Base-by-base conservation (phyloP, 2,888 invertebrate genomes). In the Drosophila heteroneura region DNA sequence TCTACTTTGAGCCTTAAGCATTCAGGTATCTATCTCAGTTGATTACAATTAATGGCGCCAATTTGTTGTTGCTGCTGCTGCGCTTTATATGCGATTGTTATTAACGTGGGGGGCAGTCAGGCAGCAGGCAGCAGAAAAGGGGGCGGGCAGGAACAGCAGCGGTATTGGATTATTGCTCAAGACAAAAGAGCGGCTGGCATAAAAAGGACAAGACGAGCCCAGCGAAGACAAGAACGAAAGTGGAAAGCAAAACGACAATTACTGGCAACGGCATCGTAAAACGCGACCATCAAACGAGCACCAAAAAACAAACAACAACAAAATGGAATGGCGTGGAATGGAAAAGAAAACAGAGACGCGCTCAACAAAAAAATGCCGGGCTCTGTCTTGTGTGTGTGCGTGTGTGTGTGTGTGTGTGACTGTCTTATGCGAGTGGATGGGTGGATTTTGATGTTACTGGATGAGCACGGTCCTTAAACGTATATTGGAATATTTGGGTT, bases 31-130 rank as follows among this genome's bases (percentile, higher is more conserved):
- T 53, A 81, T 67, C 63, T 53, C 51, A 68, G 62, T 90, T 88
- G 85, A 90, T 86, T 90, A 90, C 83, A 85, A 90, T 90, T 79
- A 86, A 86, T 90, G 90, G 88, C 75, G 75, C 81, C 90, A 90
- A 86, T 90, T 85, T 86, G 84, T 89, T 85, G 71, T 70, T 83
- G 74, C 51, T 70, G 64, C 28, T 74, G 78, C 35, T 39, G 47
- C 66, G 76, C 49, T 74, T 79, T 78, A 69, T 67, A 77, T 66
- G 59, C 64, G 70, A 63, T 49, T 77, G 35, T 60, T 74, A 66
- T 66, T 53, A 28, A 52, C 49, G 26, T 32, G 56, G 59, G 41
- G 22, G 22, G 47, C 22, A 26, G 14, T n/a, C 30, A 3, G 28
- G 6, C 57, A 19, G 30, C 57, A 19, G 30, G 47, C n/a, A 30